Evolutionary conservation across 2,888 invertebrate species (phyloP).

Genomic region (Drosophila prostipennis): DNA sequence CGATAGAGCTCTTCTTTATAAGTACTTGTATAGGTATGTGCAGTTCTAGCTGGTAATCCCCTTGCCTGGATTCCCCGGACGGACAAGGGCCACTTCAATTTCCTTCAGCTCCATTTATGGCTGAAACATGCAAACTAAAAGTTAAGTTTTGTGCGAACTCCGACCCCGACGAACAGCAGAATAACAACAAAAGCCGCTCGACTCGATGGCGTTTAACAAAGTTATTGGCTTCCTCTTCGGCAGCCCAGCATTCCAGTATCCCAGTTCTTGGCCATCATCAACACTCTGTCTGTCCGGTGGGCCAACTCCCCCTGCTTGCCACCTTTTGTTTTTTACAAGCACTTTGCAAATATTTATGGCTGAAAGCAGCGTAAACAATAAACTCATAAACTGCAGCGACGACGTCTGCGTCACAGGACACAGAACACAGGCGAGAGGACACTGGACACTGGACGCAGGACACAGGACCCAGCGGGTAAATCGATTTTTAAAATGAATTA

Average conservation of each 20-base stretch:
- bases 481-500: conserved; percentile 77
- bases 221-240: conserved; percentile 51
- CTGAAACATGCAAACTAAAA: conserved; percentile 71
- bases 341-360: conserved; percentile 78
- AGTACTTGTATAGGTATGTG: not conserved
- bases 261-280: conserved; percentile 60
- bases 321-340: conserved; percentile 79
- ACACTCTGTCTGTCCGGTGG: conserved; percentile 51
- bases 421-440: conserved; percentile 8
- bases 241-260: conserved; percentile 15
- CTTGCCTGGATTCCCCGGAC: not conserved
- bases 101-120: conserved; percentile 71
- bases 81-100: conserved; percentile 57
- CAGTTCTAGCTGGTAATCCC: conserved; percentile 5
- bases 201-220: conserved; percentile 61
- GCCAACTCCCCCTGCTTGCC: conserved; percentile 9
- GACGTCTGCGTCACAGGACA: conserved; percentile 46
- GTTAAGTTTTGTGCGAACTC: conserved; percentile 62
- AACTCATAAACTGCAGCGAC: conserved; percentile 76
- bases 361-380: conserved; percentile 74
- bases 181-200: conserved; percentile 28
- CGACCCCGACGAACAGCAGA: conserved; percentile 12
- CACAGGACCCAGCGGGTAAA: conserved; percentile 54
- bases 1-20: conserved; percentile 8
- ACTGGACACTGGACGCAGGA: conserved; percentile 32